Conservation (phyloP, 1,140 invertebrate species). For the Planococcus citri region DNA sequence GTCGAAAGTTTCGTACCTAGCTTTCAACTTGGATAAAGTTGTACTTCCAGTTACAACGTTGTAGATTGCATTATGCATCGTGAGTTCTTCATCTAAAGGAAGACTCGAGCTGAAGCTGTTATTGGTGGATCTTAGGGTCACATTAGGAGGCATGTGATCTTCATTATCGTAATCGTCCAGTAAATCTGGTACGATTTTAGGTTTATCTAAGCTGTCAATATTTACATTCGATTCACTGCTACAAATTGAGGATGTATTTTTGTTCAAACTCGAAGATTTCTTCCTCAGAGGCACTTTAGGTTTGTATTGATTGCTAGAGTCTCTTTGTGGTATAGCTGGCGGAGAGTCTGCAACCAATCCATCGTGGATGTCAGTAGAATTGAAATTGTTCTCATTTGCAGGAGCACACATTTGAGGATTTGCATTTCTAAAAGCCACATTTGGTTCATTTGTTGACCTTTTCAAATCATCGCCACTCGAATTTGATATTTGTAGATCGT, state of each 20-base stretch:
- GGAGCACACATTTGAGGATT: too few species aligned
- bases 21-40: constrained; percentile 39
- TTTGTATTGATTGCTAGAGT: neutral
- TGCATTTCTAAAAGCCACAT: too few species aligned
- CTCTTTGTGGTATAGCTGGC: neutral
- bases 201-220: neutral
- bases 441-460: too few species aligned
- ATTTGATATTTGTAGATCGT: too few species aligned
- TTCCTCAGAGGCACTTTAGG: neutral
- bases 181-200: neutral
- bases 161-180: neutral
- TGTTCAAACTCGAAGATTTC: neutral
- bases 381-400: too few species aligned
- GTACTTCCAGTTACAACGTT: constrained; percentile 44
- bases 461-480: too few species aligned
- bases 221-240: neutral
- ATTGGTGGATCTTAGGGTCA: neutral
- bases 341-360: neutral
- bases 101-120: constrained; percentile 36
- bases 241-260: neutral
- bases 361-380: too few species aligned
- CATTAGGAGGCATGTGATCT: neutral
- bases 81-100: constrained; percentile 62
- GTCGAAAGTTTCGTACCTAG: neutral
- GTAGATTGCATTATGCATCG: constrained; percentile 55